phyloP scores from a whole-genome alignment of 2,797 vertebrate species.

The Gymnopithys bicolor region DNA sequence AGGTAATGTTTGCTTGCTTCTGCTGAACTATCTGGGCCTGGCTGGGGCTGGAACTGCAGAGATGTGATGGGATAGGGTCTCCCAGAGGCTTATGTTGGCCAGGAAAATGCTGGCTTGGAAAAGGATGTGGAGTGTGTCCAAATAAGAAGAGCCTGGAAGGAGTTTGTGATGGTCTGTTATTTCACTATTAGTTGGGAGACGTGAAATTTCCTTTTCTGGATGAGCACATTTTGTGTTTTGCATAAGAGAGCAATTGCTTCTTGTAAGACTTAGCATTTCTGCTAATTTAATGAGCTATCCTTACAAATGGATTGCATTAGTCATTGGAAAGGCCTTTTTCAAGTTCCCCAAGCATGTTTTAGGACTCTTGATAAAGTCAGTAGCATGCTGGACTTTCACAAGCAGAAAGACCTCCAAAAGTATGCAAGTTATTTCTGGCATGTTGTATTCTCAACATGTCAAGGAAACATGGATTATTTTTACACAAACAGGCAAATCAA shows the following conservation, averaged over 20 bases:
- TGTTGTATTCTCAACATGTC: slow-evolving; percentile 26
- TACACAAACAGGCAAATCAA: slow-evolving; percentile 24
- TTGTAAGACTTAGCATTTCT: background rate
- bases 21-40: background rate
- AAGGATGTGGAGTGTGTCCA: background rate
- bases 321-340: background rate
- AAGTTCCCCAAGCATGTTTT: background rate
- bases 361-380: background rate
- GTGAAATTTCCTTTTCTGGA: background rate
- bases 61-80: background rate
- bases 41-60: background rate
- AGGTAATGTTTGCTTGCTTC: background rate
- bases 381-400: background rate
- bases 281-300: background rate
- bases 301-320: background rate
- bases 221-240: background rate
- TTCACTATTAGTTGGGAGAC: background rate
- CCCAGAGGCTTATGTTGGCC: background rate
- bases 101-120: background rate
- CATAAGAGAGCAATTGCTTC: background rate
- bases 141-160: slow-evolving; percentile 8
- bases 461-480: slow-evolving; percentile 52
- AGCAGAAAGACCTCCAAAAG: slow-evolving; percentile 33
- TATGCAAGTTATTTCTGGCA: slow-evolving; percentile 61
- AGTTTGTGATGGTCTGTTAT: background rate